These are phyloP conservation scores for Erinaceus europaeus DNA, from an alignment of 2,113 vertebrate species.

Conservation along the genomic window DNA sequence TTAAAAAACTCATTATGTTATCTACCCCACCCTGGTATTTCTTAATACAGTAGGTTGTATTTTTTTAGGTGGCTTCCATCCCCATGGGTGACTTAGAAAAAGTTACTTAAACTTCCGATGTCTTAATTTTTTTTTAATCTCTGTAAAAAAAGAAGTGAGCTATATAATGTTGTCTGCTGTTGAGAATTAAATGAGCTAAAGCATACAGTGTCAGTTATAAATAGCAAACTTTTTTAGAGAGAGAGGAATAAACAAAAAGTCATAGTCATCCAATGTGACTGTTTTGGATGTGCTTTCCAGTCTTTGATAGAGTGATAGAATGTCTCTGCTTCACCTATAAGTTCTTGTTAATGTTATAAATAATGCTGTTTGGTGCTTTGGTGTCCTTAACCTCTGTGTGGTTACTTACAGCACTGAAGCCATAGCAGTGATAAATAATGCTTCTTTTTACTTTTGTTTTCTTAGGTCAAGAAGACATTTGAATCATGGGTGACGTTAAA, in stretches of 20 bases:
- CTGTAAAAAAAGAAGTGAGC: not conserved
- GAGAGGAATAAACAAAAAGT: too few species aligned
- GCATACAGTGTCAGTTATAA: not conserved
- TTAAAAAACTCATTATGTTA: too few species aligned
- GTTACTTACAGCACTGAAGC: not conserved
- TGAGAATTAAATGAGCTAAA: not conserved
- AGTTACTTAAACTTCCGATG: not conserved
- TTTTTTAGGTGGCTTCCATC: conserved; percentile 13
- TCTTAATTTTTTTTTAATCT: not conserved
- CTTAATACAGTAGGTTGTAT: not conserved
- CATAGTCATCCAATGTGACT: too few species aligned
- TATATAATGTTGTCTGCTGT: too few species aligned
- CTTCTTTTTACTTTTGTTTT: conserved; percentile 34
- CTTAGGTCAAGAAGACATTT: conserved; percentile 63
- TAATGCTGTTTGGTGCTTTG: too few species aligned
- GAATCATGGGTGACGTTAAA: conserved; percentile 94
- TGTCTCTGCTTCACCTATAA: too few species aligned
- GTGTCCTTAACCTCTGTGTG: too few species aligned
- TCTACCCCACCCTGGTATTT: too few species aligned
- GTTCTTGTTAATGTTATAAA: too few species aligned
- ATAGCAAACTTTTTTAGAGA: too few species aligned
- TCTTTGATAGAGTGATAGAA: too few species aligned
- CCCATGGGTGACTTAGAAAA: not conserved
- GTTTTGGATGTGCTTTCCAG: too few species aligned
- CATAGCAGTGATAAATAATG: conserved; percentile 1